Base-by-base conservation (phyloP, 2,797 vertebrate genomes). In the Alfaro cultratus region DNA sequence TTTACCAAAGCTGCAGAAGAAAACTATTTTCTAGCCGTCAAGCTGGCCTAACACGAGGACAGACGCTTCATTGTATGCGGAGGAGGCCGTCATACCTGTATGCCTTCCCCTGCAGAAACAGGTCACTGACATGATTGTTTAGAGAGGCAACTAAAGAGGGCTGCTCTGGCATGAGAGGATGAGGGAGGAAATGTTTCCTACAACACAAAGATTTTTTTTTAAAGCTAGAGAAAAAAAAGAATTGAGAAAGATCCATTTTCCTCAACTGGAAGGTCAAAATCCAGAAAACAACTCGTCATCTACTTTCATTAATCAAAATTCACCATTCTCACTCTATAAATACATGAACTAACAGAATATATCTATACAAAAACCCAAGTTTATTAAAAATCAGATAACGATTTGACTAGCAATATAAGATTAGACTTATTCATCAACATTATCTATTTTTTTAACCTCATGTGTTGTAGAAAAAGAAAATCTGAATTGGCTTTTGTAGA, bases 31-130 rank as follows among this genome's bases (percentile, higher is more conserved):
- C 67, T 45, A 71, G 11, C 36, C 2, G 1, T 29, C 23, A 5
- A 71, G 41, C 26, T n/a, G 39, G 39, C n/a, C 41, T 0, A 29
- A 3, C n/a, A 34, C 16, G 12, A 60, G 49, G 36, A 75, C 26
- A 41, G n/a, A n/a, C 13, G 8, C 39, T 29, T 60, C 13, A 16
- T 36, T 75, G 26, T 31, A 55, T 5, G 26, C 1, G 26, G n/a
- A n/a, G 74, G 16, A 36, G n/a, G 55, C 21, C 1, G 11, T 34
- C 75, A 76, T 64, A 64, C 75, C 75, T 76, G 74, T 53, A 55
- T 18, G 36, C 34, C 16, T 64, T 21, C 5, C 21, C 45, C 55
- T 76, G 41, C 31, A 21, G 39, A 73, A 62, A 74, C 57, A 21
- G 45, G 43, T 47, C 77, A 45, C 41, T 21, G 29, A 67, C 26